Base-by-base conservation (phyloP, 2,113 vertebrate genomes). In the Otocyon megalotis region DNA sequence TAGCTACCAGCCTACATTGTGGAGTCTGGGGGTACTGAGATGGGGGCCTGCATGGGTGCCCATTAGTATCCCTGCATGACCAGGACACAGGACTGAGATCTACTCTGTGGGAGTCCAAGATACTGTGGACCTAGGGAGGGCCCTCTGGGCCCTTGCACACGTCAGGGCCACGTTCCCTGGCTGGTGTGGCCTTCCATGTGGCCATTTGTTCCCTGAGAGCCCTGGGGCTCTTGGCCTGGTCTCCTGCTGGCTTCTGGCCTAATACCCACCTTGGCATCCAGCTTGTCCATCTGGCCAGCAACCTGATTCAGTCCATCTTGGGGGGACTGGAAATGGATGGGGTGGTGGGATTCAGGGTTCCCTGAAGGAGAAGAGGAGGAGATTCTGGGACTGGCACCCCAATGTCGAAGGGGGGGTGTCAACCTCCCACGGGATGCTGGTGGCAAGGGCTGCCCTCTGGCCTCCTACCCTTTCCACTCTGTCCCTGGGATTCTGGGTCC, bases 201-300 rank as follows among this genome's bases (percentile, higher is more conserved):
- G 80, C 69, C 50, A 16, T 89, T 53, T 67, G 74, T 92, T 80
- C 94, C 84, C 11, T 8, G 32, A 79, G 65, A 96, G 74, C 93
- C 94, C 77, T n/a, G 90, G 84, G 60, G 81, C 84, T 92, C 83
- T 92, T 77, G 92, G 56, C 84, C 71, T 95, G 63, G 60, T 43
- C 94, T 91, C 86, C 30, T 79, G 77, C 65, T 94, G 79, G 82
- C 56, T 63, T 88, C 91, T 67, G 88, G 72, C 85, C 97, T 5
- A 16, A 53, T 94, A 98, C 97, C 98, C 97, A 98, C 98, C 98
- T 98, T 96, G 88, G 63, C 24, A 86, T 97, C 85, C 94, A 26
- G 97, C 62, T 94, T 96, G 96, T 97, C 95, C 81, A 35, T 94
- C 82, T 86, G 94, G 94, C 94, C 97, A 79, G 96, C 71, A 94